Evolutionary conservation across 2,797 vertebrate genomes (phyloP).

Genomic region (Chelon labrosus): DNA sequence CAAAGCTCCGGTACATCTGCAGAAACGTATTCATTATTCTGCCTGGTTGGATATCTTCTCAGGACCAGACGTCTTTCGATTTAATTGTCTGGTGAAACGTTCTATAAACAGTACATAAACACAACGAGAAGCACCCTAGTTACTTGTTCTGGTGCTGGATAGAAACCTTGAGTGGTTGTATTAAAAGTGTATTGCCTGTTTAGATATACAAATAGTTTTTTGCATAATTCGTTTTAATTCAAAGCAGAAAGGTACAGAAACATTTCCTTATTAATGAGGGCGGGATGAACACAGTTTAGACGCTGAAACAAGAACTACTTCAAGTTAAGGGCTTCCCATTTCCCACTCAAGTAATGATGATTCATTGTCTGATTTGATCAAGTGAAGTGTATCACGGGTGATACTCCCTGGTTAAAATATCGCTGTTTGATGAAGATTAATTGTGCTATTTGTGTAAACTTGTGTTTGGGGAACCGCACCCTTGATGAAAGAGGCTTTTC

Average conservation of each 20-base stretch:
- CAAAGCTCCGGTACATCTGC: conserved; percentile 2
- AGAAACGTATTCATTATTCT: not conserved
- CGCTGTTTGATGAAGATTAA: conserved; percentile 20
- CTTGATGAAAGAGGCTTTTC: conserved; percentile 23
- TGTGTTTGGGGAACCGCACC: conserved; percentile 17
- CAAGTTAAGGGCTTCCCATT: conserved; percentile 35
- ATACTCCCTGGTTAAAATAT: conserved; percentile 21
- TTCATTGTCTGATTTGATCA: conserved; percentile 7
- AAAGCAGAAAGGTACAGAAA: conserved; percentile 42
- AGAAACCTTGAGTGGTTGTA: not conserved
- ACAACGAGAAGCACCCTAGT: not conserved
- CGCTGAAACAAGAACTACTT: conserved; percentile 6
- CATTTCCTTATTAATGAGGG: not conserved
- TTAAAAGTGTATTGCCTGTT: not conserved
- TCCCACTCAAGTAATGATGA: conserved; percentile 9
- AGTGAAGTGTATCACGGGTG: conserved; percentile 15
- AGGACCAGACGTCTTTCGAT: conserved; percentile 1
- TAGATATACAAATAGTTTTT: conserved; percentile 12
- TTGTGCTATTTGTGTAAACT: conserved; percentile 1
- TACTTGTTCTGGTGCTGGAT: conserved; percentile 34
- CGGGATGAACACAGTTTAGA: not conserved
- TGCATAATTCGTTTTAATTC: conserved; percentile 14
- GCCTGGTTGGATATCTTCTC: conserved; percentile 15
- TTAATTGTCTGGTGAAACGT: no score
- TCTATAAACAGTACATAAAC: not conserved